phyloP scores from a whole-genome alignment of 2,113 vertebrate species.

The Ciconia boyciana region DNA sequence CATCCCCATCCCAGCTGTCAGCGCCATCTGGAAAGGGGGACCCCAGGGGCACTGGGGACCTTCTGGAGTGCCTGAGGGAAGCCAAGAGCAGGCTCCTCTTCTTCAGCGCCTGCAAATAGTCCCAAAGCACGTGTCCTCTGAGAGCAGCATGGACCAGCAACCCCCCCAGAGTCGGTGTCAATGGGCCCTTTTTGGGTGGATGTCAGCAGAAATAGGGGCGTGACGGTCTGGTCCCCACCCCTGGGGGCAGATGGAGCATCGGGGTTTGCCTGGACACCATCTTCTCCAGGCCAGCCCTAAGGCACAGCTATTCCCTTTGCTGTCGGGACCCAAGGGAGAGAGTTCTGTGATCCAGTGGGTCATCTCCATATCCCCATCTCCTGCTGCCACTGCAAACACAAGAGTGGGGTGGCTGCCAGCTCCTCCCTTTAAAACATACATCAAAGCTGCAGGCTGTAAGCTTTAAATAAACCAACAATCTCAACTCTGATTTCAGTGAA shows the following conservation, averaged over 20 bases:
- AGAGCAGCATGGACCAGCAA: background rate
- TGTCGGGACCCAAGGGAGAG: background rate
- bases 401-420: background rate
- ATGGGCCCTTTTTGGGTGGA: background rate
- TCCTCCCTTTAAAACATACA: background rate
- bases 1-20: accelerated
- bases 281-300: background rate
- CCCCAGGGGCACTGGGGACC: background rate
- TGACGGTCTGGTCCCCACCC: accelerated
- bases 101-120: background rate
- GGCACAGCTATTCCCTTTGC: background rate
- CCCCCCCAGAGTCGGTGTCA: accelerated
- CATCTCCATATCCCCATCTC: background rate
- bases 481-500: background rate
- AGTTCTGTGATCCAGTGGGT: background rate
- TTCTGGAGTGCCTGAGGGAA: background rate
- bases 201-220: background rate
- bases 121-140: background rate
- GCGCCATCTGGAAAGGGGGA: background rate
- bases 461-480: background rate
- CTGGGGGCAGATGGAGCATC: accelerated
- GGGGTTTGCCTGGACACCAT: background rate
- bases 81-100: background rate
- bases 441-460: background rate
- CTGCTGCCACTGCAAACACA: background rate